Base-by-base conservation (phyloP, 2,888 invertebrate species). In the Eurytoma californica region DNA sequence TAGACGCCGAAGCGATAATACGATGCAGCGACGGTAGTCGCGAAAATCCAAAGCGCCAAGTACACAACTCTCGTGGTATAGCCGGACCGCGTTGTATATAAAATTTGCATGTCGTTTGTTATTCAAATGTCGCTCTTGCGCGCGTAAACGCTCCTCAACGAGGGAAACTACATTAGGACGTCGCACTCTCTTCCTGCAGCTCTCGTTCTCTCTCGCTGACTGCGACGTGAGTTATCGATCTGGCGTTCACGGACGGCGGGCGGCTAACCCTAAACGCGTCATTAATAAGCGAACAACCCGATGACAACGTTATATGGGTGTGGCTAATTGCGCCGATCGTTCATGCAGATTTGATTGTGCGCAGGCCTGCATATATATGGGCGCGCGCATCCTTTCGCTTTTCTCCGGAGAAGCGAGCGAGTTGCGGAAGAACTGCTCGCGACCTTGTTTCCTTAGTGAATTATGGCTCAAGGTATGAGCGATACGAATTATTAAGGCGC, bases 41-140 rank as follows among this genome's bases (percentile, higher is more conserved):
- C 68, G 14, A 79, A 72, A 72, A 53, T 39, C 55, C 58, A 74
- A 77, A 73, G 57, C 61, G 66, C 55, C 76, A 55, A 79, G 61
- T 30, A 28, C 53, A 67, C 57, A 66, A 24, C 57, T 75, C 47
- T 24, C 47, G 70, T 47, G 51, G 72, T 57, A 24, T 24, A n/a
- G n/a, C 39, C 63, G 24, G 70, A 58, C 58, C n/a, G 30, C 53
- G 49, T 58, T 20, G 53, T 68, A 72, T 39, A 20, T 74, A 70
- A 84, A 87, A 89, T 89, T 89, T 87, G 84, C 88, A 89, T 89
- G 84, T 87, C 86, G 89, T 89, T 89, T 88, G 88, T 88, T 89
- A 89, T 89, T 89, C 88, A 89, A 89, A 89, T 89, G 85, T 84
- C 67, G 53, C 18, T 55, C 24, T 7, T 49, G 53, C 20, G 55